phyloP scores from a whole-genome alignment of 2,113 vertebrate species.

The Muntiacus muntjak region DNA sequence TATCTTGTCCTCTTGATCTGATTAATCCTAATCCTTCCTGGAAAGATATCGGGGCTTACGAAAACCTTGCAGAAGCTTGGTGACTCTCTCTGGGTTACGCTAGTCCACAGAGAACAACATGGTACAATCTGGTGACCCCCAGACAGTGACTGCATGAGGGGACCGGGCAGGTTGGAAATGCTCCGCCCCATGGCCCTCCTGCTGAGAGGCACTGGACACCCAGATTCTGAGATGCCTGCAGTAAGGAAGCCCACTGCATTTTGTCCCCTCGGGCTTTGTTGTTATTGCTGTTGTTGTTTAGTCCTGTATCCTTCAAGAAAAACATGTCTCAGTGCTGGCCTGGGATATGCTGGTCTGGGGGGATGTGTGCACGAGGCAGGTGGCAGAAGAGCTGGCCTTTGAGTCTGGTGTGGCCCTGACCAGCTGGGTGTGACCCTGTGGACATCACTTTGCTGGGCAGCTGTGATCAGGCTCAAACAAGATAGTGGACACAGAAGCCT shows the following conservation, averaged over 20 bases:
- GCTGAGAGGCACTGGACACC: neutral
- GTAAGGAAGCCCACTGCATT: neutral
- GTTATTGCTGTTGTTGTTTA: neutral
- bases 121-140: fast-evolving
- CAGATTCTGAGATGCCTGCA: neutral
- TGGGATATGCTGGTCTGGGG: neutral
- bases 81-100: neutral
- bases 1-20: neutral
- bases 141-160: neutral
- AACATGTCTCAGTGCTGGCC: neutral
- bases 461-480: neutral
- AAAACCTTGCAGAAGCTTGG: neutral
- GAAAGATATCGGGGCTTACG: neutral
- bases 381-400: neutral
- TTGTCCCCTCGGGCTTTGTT: neutral
- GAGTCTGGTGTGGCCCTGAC: neutral
- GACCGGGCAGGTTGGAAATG: fast-evolving
- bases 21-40: neutral
- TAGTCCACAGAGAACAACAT: neutral
- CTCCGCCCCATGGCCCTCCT: neutral
- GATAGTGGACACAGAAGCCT: neutral
- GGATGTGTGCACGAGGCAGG: neutral
- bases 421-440: neutral
- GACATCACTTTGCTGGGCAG: neutral
- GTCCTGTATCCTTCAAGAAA: neutral